These are phyloP conservation scores for Ochropleura plecta DNA, from an alignment of 2,888 invertebrate species.

Conservation along the genomic window DNA sequence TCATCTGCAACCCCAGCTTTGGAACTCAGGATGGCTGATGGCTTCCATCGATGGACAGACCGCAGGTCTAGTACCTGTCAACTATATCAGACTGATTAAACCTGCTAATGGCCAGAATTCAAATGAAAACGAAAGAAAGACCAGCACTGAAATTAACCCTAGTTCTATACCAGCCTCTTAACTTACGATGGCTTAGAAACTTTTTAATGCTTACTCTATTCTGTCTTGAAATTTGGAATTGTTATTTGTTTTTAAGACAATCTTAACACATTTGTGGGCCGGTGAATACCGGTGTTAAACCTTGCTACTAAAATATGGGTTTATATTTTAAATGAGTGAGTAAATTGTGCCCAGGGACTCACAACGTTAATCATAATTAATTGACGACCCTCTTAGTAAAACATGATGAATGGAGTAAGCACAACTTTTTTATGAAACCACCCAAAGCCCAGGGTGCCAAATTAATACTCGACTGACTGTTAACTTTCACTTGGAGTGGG, in stretches of 20 bases:
- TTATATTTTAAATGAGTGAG: not conserved
- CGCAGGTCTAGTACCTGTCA: conserved; percentile 92
- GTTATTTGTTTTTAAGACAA: not conserved
- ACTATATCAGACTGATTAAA: conserved; percentile 88
- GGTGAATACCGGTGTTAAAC: too few relatives aligned
- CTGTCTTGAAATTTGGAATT: conserved; percentile 28
- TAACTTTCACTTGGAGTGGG: conserved; percentile 13
- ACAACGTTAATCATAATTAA: not conserved
- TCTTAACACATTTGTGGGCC: not conserved
- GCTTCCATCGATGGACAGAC: conserved; percentile 90
- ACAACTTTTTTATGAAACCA: conserved; percentile 5
- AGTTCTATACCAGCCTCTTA: not conserved
- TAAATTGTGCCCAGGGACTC: not conserved
- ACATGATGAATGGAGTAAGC: conserved; percentile 19
- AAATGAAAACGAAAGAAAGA: not conserved
- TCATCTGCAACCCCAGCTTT: conserved; percentile 93
- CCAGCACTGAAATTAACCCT: not conserved
- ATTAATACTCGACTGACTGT: conserved; percentile 37
- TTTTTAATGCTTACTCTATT: conserved; percentile 26
- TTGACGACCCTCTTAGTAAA: not conserved
- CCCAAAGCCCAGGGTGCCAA: conserved; percentile 40
- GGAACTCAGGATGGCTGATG: conserved; percentile 93
- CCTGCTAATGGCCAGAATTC: conserved; percentile 7
- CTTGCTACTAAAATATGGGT: not conserved
- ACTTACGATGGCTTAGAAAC: not conserved